Base-by-base conservation (phyloP, 2,797 vertebrate genomes). In the Hylomyscus alleni region DNA sequence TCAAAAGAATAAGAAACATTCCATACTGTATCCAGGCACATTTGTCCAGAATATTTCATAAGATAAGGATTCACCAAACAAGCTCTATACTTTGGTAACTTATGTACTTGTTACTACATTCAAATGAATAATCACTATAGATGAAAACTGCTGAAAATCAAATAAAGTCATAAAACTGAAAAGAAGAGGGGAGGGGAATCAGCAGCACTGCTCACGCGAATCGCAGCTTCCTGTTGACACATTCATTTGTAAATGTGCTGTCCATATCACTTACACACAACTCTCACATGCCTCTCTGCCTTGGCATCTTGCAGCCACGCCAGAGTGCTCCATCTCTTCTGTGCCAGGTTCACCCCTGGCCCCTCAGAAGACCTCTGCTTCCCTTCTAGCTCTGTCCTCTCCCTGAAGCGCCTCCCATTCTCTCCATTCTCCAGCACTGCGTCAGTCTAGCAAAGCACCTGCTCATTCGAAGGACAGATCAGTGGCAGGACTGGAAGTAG, bases 221-320 rank as follows among this genome's bases (percentile, higher is more conserved):
- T 50, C 62, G 17, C 6, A 60, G 13, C 50, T 50, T 76, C 50
- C 72, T 72, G 7, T 15, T 88, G 6, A 58, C 62, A 13, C 9
- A 12, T 12, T 56, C 52, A 13, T 22, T 56, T 54, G n/a, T 20
- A 2, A 54, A 12, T 54, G 50, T 80, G 77, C 15, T 6, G 3
- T 22, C 9, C 0, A 54, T 54, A 19, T 52, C 76, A 20, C 31
- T 11, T 34, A n/a, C 1, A 3, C 77, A 80, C 11, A 15, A 8
- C 76, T 5, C 76, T 14, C 24, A 20, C 85, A 19, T 22, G 54
- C 44, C 0, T 3, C 17, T 50, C 54, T 17, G 69, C 11, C 20
- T 44, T 4, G 72, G 87, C 56, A 10, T 24, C 0, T 12, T 0
- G 34, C 15, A 31, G 52, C 24, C 0, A 0, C 15, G 24, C 9